phyloP scores from a whole-genome alignment of 1,140 invertebrate species.

The Diabrotica undecimpunctata region DNA sequence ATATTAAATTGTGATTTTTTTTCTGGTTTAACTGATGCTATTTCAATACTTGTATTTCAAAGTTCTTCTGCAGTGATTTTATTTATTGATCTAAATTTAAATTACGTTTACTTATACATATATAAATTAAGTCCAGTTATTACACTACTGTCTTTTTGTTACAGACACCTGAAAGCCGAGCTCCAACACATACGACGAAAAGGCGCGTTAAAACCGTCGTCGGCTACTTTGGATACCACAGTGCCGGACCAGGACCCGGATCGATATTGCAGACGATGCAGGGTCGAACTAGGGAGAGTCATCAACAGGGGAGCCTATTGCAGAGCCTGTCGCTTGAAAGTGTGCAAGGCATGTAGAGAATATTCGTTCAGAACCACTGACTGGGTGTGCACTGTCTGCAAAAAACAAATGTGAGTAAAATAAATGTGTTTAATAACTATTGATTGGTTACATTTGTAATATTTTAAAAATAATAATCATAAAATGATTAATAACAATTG shows the following conservation, averaged over 20 bases:
- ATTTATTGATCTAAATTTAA: too few species aligned
- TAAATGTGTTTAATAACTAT: background rate
- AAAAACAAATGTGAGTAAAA: conserved; percentile 69
- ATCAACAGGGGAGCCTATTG: conserved; percentile 72
- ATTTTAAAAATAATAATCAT: too few species aligned
- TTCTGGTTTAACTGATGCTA: too few species aligned
- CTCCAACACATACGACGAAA: conserved; percentile 58
- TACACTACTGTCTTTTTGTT: conserved; percentile 21
- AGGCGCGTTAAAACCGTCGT: conserved; percentile 50
- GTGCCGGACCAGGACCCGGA: conserved; percentile 50
- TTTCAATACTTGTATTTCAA: too few species aligned
- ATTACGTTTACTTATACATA: too few species aligned
- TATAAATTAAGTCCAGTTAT: too few species aligned
- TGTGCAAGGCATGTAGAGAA: conserved; percentile 71
- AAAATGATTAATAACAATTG: too few species aligned
- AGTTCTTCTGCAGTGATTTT: too few species aligned
- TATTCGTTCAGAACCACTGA: conserved; percentile 57
- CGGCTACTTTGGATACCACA: conserved; percentile 45
- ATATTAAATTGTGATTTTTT: too few species aligned
- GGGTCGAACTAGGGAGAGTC: conserved; percentile 66
- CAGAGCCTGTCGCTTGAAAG: conserved; percentile 63
- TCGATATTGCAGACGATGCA: conserved; percentile 66
- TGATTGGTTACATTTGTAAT: background rate
- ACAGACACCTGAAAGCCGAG: conserved; percentile 63
- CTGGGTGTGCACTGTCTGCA: conserved; percentile 72